These are phyloP conservation scores for Setipinna tenuifilis DNA, from an alignment of 2,797 vertebrate genomes.

Conservation along the genomic window DNA sequence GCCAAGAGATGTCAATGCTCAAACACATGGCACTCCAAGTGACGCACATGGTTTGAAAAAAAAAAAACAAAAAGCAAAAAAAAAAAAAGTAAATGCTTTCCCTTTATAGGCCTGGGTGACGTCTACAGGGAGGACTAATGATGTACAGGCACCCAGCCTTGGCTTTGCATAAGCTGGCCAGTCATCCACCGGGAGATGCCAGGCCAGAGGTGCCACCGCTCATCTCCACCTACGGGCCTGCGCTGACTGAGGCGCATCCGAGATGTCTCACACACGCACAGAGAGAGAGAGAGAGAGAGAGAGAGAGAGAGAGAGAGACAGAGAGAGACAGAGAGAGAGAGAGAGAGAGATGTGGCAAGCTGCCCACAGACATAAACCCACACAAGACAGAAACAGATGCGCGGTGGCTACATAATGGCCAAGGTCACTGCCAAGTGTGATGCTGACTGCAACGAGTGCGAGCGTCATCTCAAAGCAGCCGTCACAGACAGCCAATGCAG, in stretches of 20 bases:
- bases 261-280: neutral
- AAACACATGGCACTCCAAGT: neutral
- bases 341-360: neutral
- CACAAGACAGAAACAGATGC: constrained; percentile 9
- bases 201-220: neutral
- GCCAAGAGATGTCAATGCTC: neutral
- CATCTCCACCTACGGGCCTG: constrained; percentile 3
- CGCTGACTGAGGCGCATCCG: neutral
- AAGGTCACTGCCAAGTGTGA: constrained; percentile 20
- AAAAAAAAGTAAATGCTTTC: neutral
- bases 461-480: neutral
- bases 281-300: neutral
- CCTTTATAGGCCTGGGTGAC: neutral
- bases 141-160: neutral
- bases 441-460: neutral
- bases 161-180: neutral
- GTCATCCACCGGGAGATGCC: neutral
- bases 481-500: neutral
- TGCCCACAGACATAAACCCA: neutral
- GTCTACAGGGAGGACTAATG: neutral
- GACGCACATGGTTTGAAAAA: constrained; percentile 11
- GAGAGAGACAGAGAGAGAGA: constrained; percentile 3
- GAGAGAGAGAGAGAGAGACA: too few species aligned
- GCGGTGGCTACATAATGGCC: neutral
- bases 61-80: neutral